Evolutionary conservation across 2,797 vertebrate species (phyloP), one percentile per base, ranked within the genome.

Genomic region (Aratinga solstitialis): DNA sequence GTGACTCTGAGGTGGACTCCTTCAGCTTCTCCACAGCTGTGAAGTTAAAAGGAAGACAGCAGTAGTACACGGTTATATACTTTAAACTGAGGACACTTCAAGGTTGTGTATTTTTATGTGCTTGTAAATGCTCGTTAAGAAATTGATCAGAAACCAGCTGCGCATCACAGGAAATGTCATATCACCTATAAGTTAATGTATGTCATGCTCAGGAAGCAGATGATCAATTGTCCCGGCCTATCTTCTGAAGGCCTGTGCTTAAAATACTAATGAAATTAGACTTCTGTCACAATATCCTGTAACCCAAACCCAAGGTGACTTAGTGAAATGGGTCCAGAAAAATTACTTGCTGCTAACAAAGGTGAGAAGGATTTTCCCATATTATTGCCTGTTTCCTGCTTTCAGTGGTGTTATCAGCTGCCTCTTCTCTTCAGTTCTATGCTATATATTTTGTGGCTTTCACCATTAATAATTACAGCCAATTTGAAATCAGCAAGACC

Each of bases 11-110:
- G 0, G 98, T 92, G 0, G 98, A 97, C 62, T 98, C 96, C 30
- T 98, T 97, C 93, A 98, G 90, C 30, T 98, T 98, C 97, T 99
- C 99, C 95, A 99, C 98, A 48, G 99, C 99, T 99, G 95, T 10
- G 8, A 71, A 75, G 45, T 75, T 16, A 89, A 77, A 75, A 87
- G 59, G 13, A 85, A 94, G 51, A 92, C 16, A 81, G 59, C 2
- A 87, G 17, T 72, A 66, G 81, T 68, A 79, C 7, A 3, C 30
- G 45, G 65, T 61, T 66, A 29, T n/a, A 7, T 45, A 62, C 76
- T 93, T 75, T 61, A 50, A 91, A 69, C 30, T 14, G 50, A 73
- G n/a, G 53, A 83, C 72, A 36, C 40, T 78, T 76, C 26, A 90
- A 87, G 63, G 69, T 81, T 56, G 81, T 0, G 4, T 23, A 84